These are phyloP conservation scores for Cardinalis cardinalis DNA, from an alignment of 2,113 vertebrate species.

Conservation along the genomic window DNA sequence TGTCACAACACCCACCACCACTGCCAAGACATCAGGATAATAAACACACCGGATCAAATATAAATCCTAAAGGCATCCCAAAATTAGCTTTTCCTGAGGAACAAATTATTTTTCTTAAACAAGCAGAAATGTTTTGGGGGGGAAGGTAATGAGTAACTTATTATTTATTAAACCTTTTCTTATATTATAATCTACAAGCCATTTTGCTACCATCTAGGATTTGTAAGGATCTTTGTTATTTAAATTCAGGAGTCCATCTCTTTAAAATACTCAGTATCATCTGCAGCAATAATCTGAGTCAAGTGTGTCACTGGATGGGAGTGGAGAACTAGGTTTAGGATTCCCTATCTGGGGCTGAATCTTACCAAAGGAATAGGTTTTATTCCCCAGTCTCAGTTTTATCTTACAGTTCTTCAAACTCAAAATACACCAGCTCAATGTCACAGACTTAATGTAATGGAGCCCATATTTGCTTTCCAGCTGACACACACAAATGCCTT, in stretches of 20 bases:
- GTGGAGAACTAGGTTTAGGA: background rate
- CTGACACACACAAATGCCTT: background rate
- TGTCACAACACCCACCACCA: background rate
- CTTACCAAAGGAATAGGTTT: accelerated
- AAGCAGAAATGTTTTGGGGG: background rate
- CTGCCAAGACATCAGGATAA: background rate
- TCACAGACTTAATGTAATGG: background rate
- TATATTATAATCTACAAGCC: background rate
- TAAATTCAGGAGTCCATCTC: background rate
- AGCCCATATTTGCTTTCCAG: background rate
- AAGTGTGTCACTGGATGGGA: background rate
- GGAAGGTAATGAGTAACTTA: background rate
- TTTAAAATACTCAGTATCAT: background rate
- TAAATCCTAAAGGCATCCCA: background rate
- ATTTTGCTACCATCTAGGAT: background rate
- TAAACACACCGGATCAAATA: background rate
- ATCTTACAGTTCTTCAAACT: background rate
- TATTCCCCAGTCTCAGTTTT: background rate
- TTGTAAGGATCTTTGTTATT: background rate
- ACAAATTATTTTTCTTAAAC: background rate
- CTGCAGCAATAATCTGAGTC: background rate
- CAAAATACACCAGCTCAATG: background rate
- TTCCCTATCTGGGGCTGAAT: background rate
- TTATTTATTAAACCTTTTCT: background rate
- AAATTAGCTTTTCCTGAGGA: background rate